A percentile compares a stretch with the other conserved stretches of the same genome.
Evolutionary conservation across 2,113 vertebrate species (phyloP).

Genomic region (Pionites leucogaster): DNA sequence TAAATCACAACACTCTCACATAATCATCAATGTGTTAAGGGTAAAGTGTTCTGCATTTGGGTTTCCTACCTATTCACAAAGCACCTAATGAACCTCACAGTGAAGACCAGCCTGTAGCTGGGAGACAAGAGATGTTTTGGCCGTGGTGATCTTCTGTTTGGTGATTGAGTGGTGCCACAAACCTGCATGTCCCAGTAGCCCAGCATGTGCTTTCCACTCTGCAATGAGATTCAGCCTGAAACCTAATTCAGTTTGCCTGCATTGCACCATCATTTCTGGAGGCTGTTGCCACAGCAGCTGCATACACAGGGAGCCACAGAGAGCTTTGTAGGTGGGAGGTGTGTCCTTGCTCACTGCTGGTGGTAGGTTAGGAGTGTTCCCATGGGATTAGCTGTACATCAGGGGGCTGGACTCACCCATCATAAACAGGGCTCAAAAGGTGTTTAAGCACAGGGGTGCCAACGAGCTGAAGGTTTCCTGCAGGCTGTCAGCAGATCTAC

Average conservation of each 20-base stretch:
- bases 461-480: background rate
- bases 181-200: fast-evolving
- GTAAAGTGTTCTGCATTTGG: background rate
- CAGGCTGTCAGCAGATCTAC: background rate
- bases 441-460: background rate
- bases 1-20: background rate
- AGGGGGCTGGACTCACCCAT: background rate
- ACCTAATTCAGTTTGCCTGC: background rate
- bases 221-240: background rate
- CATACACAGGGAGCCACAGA: background rate
- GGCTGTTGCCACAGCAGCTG: background rate
- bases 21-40: background rate
- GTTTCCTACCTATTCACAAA: background rate
- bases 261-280: background rate
- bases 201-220: background rate
- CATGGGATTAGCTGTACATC: background rate
- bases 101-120: background rate
- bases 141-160: background rate
- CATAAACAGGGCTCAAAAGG: background rate
- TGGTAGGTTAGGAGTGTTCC: background rate
- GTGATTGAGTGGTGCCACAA: background rate
- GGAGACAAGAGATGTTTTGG: background rate
- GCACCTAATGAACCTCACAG: background rate
- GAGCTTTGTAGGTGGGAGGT: background rate
- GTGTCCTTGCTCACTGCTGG: background rate